These are phyloP conservation scores for Toxotes lorentzi DNA, from an alignment of 2,797 vertebrate genomes.

Conservation along the genomic window DNA sequence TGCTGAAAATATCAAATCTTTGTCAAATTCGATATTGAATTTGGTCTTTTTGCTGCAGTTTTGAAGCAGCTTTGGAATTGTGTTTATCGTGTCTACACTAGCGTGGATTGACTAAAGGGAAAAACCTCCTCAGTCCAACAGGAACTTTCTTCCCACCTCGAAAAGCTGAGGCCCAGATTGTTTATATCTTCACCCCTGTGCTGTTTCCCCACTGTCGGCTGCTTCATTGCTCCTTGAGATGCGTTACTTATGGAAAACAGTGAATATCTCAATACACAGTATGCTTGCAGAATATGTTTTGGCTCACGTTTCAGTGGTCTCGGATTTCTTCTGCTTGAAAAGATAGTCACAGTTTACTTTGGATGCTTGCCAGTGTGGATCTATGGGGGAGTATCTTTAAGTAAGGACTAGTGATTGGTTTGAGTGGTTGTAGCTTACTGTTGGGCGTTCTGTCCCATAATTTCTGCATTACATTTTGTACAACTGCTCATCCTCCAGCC, in stretches of 20 bases:
- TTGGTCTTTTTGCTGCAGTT: conserved; percentile 42
- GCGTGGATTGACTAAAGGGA: conserved; percentile 41
- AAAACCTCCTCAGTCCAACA: conserved; percentile 48
- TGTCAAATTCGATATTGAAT: conserved; percentile 70
- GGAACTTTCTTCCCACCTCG: conserved; percentile 71
- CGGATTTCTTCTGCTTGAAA: conserved; percentile 77
- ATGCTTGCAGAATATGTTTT: conserved; percentile 78
- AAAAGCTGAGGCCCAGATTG: conserved; percentile 69
- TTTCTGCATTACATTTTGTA: conserved; percentile 69
- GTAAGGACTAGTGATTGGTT: conserved; percentile 76
- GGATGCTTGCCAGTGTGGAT: conserved; percentile 77
- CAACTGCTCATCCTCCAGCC: conserved; percentile 57
- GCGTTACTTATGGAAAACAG: conserved; percentile 82
- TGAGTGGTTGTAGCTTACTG: conserved; percentile 72
- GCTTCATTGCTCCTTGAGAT: conserved; percentile 77
- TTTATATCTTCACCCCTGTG: conserved; percentile 72
- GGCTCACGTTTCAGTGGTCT: conserved; percentile 79
- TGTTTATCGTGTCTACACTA: conserved; percentile 60
- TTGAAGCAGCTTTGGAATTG: conserved; percentile 50
- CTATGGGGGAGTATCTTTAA: conserved; percentile 76
- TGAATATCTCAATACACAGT: conserved; percentile 82
- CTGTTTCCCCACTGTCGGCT: conserved; percentile 68
- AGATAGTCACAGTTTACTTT: conserved; percentile 79
- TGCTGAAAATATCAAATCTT: conserved; percentile 69
- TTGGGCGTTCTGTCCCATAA: conserved; percentile 61